These are phyloP conservation scores for Ciconia maguari DNA, from an alignment of 2,113 vertebrate species.

Conservation along the genomic window DNA sequence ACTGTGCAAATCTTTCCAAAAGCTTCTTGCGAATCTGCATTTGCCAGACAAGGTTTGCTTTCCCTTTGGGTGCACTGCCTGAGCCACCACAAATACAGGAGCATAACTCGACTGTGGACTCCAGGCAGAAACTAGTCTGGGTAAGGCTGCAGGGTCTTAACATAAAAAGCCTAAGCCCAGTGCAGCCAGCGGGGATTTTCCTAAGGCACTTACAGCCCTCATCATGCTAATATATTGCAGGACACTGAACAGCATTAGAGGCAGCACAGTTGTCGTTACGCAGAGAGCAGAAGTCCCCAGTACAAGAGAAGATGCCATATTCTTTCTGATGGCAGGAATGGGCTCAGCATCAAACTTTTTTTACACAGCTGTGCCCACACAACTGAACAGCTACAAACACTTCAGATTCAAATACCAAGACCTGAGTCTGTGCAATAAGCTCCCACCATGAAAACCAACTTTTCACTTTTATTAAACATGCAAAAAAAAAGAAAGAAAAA, in stretches of 20 bases:
- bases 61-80: neutral
- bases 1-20: neutral
- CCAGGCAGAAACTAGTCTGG: neutral
- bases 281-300: neutral
- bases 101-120: rapidly evolving
- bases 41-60: neutral
- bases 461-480: neutral
- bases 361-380: neutral
- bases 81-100: neutral
- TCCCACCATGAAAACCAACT: neutral
- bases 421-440: neutral
- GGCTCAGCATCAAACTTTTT: neutral
- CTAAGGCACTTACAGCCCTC: neutral
- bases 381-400: neutral
- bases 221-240: neutral
- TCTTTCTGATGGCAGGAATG: neutral
- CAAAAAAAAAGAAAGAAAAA: neutral
- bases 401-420: neutral
- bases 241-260: neutral
- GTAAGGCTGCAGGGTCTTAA: neutral
- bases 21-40: neutral
- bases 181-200: neutral
- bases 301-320: neutral
- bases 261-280: neutral
- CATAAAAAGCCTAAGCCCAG: neutral